These are phyloP conservation scores for Tineola bisselliella DNA, from an alignment of 2,888 invertebrate genomes.

Conservation along the genomic window DNA sequence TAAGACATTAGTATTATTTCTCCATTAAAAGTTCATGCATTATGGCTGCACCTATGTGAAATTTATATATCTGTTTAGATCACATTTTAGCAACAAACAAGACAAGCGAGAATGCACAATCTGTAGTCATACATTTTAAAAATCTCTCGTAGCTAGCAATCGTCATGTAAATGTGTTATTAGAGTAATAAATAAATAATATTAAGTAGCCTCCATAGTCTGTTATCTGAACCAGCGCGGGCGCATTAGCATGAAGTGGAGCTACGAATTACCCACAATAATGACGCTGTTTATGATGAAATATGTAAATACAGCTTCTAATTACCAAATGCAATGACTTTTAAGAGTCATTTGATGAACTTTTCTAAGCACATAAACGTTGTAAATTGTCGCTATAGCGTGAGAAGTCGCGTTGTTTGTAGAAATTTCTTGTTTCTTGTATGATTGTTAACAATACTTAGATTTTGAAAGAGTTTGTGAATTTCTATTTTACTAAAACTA, in stretches of 20 bases:
- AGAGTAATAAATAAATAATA: too few relatives aligned
- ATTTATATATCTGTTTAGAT: too few relatives aligned
- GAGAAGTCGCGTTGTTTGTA: background rate
- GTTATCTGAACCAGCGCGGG: background rate
- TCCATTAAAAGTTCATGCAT: too few relatives aligned
- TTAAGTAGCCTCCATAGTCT: background rate
- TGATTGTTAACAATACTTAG: background rate
- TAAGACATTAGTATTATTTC: too few relatives aligned
- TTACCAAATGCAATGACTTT: conserved; percentile 12
- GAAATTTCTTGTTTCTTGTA: background rate
- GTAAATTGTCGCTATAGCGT: conserved; percentile 7
- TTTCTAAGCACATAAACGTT: conserved; percentile 13
- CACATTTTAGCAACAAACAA: too few relatives aligned
- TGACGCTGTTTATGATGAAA: conserved; percentile 11
- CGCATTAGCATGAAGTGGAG: background rate
- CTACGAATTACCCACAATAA: conserved; percentile 8
- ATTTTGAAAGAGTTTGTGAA: background rate
- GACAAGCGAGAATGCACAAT: too few relatives aligned
- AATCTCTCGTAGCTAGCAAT: too few relatives aligned
- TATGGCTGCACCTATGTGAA: too few relatives aligned
- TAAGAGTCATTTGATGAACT: conserved; percentile 8
- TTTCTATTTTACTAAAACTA: too few relatives aligned
- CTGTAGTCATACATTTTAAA: too few relatives aligned
- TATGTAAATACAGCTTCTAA: conserved; percentile 11
- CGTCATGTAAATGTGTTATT: too few relatives aligned